Evolutionary conservation across 2,797 vertebrate genomes (phyloP).

Genomic region (Nannoperca obscura): DNA sequence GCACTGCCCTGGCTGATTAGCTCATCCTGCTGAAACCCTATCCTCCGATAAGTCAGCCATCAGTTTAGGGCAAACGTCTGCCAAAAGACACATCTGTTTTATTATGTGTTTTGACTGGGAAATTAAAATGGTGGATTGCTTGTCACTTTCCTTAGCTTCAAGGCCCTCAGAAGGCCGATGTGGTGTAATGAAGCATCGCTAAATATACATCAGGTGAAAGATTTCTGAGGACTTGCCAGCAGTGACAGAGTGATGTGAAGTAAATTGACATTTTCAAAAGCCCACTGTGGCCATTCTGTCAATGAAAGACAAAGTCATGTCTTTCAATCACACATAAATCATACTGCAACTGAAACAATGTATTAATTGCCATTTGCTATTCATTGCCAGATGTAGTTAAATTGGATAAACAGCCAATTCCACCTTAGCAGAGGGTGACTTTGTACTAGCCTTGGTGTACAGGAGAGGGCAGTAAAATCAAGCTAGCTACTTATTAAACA

Average conservation of each 20-base stretch:
- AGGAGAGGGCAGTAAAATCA: constrained; percentile 32
- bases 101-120: constrained; percentile 9
- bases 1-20: neutral
- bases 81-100: constrained; percentile 10
- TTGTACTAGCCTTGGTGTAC: neutral
- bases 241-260: constrained; percentile 16
- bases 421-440: neutral
- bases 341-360: neutral
- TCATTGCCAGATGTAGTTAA: neutral
- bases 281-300: constrained; percentile 26
- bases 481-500: neutral
- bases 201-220: constrained; percentile 2
- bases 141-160: constrained; percentile 9
- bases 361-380: neutral
- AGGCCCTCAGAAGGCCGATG: constrained; percentile 5
- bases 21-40: neutral
- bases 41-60: neutral
- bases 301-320: neutral
- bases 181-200: constrained; percentile 15
- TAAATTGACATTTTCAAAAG: constrained; percentile 59
- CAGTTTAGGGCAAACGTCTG: neutral
- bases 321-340: constrained; percentile 15
- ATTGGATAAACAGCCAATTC: neutral
- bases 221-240: neutral
- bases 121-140: constrained; percentile 5